Conservation (phyloP, 2,797 vertebrate species). For the Phylloscopus collybita region DNA sequence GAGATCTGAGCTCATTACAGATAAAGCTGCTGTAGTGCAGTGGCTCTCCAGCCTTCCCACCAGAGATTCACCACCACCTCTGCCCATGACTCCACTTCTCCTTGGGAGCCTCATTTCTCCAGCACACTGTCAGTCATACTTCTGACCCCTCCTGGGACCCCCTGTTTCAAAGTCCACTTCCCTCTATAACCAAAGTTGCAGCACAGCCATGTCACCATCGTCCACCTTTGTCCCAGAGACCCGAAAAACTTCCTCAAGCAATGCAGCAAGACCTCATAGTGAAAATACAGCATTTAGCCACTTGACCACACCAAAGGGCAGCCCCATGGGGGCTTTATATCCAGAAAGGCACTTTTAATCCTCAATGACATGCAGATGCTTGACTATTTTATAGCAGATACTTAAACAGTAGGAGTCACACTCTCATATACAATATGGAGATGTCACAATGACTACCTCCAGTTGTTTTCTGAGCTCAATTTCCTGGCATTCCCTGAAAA, state of each 20-base stretch:
- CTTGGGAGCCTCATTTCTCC: background rate
- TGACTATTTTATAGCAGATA: background rate
- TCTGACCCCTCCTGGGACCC: background rate
- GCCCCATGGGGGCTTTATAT: background rate
- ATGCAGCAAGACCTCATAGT: fast-evolving
- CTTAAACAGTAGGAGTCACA: background rate
- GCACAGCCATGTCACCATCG: background rate
- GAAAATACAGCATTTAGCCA: background rate
- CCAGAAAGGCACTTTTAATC: background rate
- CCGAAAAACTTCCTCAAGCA: background rate
- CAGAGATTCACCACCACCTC: background rate
- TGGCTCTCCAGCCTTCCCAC: background rate
- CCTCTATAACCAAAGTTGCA: background rate
- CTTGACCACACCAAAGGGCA: background rate
- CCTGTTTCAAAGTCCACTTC: background rate
- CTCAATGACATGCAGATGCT: background rate
- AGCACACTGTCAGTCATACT: background rate
- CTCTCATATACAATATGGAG: background rate
- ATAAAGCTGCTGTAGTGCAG: background rate
- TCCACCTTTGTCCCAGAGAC: background rate
- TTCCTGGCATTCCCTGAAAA: background rate
- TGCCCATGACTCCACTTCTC: background rate
- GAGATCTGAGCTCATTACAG: background rate
- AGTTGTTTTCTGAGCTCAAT: background rate
- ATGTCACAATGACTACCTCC: background rate